Base-by-base conservation (phyloP, 2,113 vertebrate genomes). In the Pavo muticus region DNA sequence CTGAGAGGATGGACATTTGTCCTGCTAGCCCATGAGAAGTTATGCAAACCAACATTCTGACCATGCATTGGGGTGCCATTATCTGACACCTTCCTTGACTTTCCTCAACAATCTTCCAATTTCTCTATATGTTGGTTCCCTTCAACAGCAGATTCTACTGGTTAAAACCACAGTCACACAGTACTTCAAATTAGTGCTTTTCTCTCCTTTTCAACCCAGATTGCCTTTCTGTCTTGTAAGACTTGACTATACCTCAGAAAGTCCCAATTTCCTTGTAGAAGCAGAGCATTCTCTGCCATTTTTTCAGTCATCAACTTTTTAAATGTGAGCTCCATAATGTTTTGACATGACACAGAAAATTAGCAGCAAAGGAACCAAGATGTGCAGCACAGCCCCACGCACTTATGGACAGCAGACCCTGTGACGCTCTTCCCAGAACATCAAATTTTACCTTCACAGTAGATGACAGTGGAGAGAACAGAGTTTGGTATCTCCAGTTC, bases 221-320 rank as follows among this genome's bases (percentile, higher is more conserved):
- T 90, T 86, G 18, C 13, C 30, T 81, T 74, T 75, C 23, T 24
- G 8, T 10, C 5, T 50, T 63, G 39, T 35, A 72, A 71, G 44
- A 37, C 7, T 0, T 0, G 0, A 9, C 10, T 39, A 42, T 37
- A 48, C 6, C 13, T 44, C 42, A 39, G 48, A 48, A 85, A 88
- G 32, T 29, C 10, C 1, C 17, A 32, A 4, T 30, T 81, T 87
- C 64, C 61, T 64, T 65, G 40, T 11, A 16, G 67, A 10, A 80
- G 60, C 5, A 40, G 35, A 24, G 14, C 14, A 61, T 10, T 61
- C 21, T 37, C 35, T 25, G 59, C 35, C n/a, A 16, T 25, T 74
- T 80, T 90, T 84, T 74, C 32, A 59, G 3, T 40, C 21, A 8
- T 1, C 11, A n/a, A 3, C 6, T 88, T 60, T 80, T 77, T 78